Base-by-base conservation (phyloP, 2,888 invertebrate genomes). In the Rhodophaea formosa region DNA sequence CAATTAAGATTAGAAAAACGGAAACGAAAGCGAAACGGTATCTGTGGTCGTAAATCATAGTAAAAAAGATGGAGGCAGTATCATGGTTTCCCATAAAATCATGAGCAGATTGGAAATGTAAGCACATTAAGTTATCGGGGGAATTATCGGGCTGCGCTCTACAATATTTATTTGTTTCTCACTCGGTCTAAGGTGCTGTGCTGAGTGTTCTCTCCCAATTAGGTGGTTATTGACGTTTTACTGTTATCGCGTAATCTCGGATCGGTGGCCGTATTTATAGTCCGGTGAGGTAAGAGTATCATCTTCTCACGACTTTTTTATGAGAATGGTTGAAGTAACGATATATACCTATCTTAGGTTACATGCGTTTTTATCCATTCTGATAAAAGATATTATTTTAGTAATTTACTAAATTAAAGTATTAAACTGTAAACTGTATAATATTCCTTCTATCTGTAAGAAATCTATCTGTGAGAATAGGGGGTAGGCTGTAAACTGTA, bases 171-270 rank as follows among this genome's bases (percentile, higher is more conserved):
- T 91, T 89, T 88, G 89, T 91, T 86, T 88, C 88, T 88, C 84
- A 82, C 77, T 84, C 75, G 75, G 72, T 68, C 70, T 75, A 74
- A 75, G 74, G 75, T 78, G 84, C 79, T 80, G 82, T 81, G 80
- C 79, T 75, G 83, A 86, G 82, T 84, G 84, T 85, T 85, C 85
- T 84, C 83, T 85, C 82, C 91, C 91, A 91, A 90, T 91, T 91
- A 91, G 91, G 88, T 90, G 89, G 85, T 89, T 90, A 91, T 91
- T 87, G 91, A 90, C 90, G 86, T 87, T 91, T 90, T 88, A 90
- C 87, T 86, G 84, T 85, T 90, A 90, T 91, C 91, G 70, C 71
- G 72, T 73, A 82, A 91, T 91, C 90, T 90, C 77, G 75, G 71
- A 78, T 73, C 73, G 72, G 74, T 74, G 74, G 69, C 70, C 80